Evolutionary conservation across 2,797 vertebrate species (phyloP).

Genomic region (Odontamblyopus rebecca): DNA sequence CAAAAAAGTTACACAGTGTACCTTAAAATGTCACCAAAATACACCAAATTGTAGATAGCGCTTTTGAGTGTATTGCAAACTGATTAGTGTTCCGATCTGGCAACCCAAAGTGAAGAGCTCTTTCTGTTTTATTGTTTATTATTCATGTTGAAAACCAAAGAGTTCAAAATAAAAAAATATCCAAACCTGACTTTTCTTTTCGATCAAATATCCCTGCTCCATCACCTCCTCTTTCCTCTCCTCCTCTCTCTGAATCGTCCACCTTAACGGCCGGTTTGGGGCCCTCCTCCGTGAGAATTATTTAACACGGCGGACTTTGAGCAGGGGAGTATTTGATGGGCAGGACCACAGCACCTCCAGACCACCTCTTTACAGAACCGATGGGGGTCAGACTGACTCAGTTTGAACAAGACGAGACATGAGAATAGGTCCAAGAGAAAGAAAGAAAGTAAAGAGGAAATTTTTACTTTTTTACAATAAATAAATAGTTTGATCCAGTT

Average conservation of each 20-base stretch:
- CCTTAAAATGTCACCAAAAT: neutral
- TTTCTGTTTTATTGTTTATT: no score
- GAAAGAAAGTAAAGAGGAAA: no score
- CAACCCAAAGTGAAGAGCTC: neutral
- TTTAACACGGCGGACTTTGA: slow-evolving; percentile 60
- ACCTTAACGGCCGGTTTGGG: slow-evolving; percentile 73
- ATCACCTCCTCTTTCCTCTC: slow-evolving; percentile 12
- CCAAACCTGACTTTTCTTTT: neutral
- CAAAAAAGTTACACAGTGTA: neutral
- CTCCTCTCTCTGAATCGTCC: slow-evolving; percentile 76
- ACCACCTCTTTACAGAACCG: slow-evolving; percentile 4
- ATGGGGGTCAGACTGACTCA: slow-evolving; percentile 34
- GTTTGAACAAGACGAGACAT: no score
- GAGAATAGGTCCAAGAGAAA: no score
- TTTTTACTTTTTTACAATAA: no score
- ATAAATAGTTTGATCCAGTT: no score
- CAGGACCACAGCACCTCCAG: no score
- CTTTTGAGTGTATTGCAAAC: neutral
- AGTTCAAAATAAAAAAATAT: neutral
- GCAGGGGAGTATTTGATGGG: no score
- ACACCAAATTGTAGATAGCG: neutral
- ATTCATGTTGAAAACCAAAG: no score
- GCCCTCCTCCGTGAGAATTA: slow-evolving; percentile 84
- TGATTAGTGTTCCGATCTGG: neutral
- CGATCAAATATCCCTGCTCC: slow-evolving; percentile 7